phyloP scores from a whole-genome alignment of 2,113 vertebrate genomes.

The Ciconia stormi region DNA sequence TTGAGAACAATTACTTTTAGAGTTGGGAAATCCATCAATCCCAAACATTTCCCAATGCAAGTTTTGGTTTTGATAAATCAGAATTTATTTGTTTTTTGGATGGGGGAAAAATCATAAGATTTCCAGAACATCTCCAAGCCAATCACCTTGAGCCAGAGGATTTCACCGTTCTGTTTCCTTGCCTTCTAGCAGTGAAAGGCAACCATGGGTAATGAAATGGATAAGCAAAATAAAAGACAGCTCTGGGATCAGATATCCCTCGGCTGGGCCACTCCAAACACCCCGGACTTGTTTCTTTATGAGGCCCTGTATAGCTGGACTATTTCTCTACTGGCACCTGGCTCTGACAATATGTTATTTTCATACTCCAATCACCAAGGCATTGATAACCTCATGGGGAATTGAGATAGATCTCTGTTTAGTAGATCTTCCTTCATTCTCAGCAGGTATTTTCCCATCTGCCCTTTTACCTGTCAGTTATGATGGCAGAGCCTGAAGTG shows the following conservation, averaged over 20 bases:
- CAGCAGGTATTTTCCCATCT: slow-evolving; percentile 39
- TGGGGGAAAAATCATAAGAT: background rate
- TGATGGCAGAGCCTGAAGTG: background rate
- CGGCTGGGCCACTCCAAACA: background rate
- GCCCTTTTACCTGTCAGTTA: background rate
- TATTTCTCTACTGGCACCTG: background rate
- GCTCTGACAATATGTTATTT: slow-evolving; percentile 2
- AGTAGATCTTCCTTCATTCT: slow-evolving; percentile 30
- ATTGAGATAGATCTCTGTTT: slow-evolving; percentile 10
- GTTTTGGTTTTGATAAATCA: slow-evolving; percentile 4
- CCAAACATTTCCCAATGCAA: background rate
- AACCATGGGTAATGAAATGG: background rate
- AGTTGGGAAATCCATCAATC: slow-evolving; percentile 39
- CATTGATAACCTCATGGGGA: slow-evolving; percentile 8
- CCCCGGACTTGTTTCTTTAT: background rate
- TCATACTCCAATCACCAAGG: background rate
- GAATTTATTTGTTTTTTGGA: background rate
- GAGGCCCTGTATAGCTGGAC: background rate
- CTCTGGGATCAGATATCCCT: background rate
- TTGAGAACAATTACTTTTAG: background rate
- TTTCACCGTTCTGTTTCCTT: slow-evolving; percentile 4
- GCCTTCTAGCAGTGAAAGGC: background rate
- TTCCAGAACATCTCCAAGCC: background rate
- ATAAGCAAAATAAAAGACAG: slow-evolving; percentile 3
- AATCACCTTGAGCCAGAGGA: background rate